phyloP scores from a whole-genome alignment of 2,888 invertebrate species.

The Aricia artaxerxes region DNA sequence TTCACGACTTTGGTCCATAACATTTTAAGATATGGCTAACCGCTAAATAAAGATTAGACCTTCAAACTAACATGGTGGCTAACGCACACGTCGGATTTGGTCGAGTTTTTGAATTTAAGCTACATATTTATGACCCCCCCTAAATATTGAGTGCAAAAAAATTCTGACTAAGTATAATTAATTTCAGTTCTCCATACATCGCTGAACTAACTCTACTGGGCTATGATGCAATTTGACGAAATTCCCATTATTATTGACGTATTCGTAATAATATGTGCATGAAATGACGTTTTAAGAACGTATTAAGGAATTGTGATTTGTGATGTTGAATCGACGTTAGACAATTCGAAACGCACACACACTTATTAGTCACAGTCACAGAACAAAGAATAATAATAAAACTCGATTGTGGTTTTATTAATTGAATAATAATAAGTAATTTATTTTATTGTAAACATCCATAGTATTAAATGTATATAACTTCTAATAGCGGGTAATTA shows the following conservation, averaged over 20 bases:
- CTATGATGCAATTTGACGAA: not conserved
- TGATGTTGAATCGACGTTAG: not conserved
- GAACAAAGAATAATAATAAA: constrained; percentile 16
- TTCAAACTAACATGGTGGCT: no score
- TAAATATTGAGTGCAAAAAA: no score
- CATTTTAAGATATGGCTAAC: no score
- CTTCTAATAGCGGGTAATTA: not conserved
- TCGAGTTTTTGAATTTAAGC: no score
- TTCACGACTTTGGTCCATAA: no score
- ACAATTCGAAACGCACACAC: not conserved
- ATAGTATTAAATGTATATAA: not conserved
- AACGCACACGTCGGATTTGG: no score
- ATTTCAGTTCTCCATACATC: no score
- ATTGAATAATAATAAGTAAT: constrained; percentile 8
- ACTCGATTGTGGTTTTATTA: not conserved
- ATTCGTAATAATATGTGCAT: not conserved
- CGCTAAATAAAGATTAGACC: no score
- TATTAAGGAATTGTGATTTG: not conserved
- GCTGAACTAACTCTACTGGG: no score
- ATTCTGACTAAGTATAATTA: no score
- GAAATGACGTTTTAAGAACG: not conserved
- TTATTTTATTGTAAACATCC: constrained; percentile 14
- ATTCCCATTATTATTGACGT: not conserved
- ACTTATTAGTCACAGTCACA: not conserved
- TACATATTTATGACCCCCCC: no score